Percentiles rank a stretch among this genome's conserved stretches.
These are phyloP conservation scores for Xenus cinereus DNA, from an alignment of 2,113 vertebrate species.

Conservation along the genomic window DNA sequence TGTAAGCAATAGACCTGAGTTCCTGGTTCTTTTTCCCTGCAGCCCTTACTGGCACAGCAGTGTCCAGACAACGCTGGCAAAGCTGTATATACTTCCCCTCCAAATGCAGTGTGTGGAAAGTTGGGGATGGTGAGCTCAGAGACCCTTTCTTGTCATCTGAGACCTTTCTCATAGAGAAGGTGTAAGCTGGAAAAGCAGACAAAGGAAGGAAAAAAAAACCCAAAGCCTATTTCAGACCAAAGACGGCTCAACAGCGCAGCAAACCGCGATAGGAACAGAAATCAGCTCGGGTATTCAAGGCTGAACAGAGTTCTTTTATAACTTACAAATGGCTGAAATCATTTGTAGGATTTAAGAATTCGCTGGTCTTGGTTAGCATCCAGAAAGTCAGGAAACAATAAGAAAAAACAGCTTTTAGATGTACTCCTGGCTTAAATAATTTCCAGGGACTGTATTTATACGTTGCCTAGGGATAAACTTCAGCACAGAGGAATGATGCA, in stretches of 20 bases:
- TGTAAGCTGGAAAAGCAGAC: slow-evolving; percentile 11
- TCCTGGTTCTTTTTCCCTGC: neutral
- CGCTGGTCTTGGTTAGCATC: slow-evolving; percentile 38
- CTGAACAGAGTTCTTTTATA: slow-evolving; percentile 34
- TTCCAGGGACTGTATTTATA: neutral
- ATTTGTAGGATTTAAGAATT: slow-evolving; percentile 47
- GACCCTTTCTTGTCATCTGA: neutral
- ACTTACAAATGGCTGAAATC: slow-evolving; percentile 30
- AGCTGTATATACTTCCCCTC: neutral
- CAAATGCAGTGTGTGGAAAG: neutral
- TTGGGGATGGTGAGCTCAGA: neutral
- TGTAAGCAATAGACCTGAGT: neutral
- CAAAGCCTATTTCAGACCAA: neutral
- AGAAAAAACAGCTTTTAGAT: slow-evolving; percentile 30
- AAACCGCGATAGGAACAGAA: neutral
- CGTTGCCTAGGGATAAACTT: neutral
- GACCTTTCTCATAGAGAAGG: neutral
- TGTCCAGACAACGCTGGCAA: fast-evolving
- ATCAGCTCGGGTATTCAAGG: neutral
- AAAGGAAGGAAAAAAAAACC: neutral
- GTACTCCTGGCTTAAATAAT: slow-evolving; percentile 16
- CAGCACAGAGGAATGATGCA: neutral
- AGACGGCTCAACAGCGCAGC: neutral
- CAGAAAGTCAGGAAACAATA: slow-evolving; percentile 56
- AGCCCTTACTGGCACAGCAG: neutral